phyloP scores from a whole-genome alignment of 2,113 vertebrate species.

The Azemiops feae region DNA sequence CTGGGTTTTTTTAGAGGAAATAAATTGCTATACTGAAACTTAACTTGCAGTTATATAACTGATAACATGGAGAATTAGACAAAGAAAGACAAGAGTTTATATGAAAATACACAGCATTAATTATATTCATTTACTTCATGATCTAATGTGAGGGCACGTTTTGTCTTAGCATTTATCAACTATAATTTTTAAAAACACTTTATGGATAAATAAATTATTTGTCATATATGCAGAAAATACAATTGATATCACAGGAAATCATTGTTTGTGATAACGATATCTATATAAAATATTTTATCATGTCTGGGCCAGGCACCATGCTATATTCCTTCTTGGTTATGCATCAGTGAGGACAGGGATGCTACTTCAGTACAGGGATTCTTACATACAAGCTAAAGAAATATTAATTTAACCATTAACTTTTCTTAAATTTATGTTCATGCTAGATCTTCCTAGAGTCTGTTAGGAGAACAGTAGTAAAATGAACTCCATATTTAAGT shows the following conservation, averaged over 20 bases:
- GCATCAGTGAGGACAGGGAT: background rate
- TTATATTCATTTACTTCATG: constrained; percentile 23
- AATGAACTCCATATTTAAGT: background rate
- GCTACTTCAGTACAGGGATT: background rate
- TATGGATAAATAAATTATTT: constrained; percentile 21
- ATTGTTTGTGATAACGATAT: background rate
- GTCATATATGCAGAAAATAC: constrained; percentile 17
- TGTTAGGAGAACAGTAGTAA: background rate
- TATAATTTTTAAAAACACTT: background rate
- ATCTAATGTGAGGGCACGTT: constrained; percentile 1
- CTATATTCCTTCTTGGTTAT: background rate
- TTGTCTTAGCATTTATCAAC: constrained; percentile 8
- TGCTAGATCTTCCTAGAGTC: background rate
- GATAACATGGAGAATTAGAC: background rate
- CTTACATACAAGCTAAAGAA: background rate
- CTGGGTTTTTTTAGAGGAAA: constrained; percentile 7
- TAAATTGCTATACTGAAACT: constrained; percentile 20
- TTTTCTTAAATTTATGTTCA: background rate
- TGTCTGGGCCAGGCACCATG: background rate
- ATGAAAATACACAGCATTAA: constrained; percentile 5
- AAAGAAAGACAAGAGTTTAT: constrained; percentile 12
- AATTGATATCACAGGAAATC: constrained; percentile 2
- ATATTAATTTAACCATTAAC: background rate
- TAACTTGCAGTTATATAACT: constrained; percentile 6
- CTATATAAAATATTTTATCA: constrained; percentile 22